Percentiles rank a stretch among this genome's conserved stretches.
Conservation (phyloP, 2,113 vertebrate genomes). For the Stegostoma tigrinum region DNA sequence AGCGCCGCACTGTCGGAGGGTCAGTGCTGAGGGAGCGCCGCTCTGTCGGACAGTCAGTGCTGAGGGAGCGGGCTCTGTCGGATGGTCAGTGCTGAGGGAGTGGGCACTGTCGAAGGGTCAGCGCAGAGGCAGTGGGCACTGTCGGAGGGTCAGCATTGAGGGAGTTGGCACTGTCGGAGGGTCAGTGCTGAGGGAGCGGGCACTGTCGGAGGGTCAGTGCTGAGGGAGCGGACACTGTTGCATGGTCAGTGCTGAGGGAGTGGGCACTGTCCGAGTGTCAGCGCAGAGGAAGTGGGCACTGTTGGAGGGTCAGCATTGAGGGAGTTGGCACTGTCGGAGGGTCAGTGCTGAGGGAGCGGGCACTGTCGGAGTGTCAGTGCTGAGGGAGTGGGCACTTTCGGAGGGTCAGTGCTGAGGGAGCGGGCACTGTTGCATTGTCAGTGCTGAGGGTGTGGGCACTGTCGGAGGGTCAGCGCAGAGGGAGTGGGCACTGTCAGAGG, state of each 20-base stretch:
- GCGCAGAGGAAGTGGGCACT: too few relatives aligned
- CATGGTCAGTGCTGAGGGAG: not conserved
- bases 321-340: not conserved
- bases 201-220: not conserved
- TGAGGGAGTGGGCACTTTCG: too few relatives aligned
- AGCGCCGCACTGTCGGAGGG: not conserved
- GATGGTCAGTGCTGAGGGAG: not conserved
- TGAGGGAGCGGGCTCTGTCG: not conserved
- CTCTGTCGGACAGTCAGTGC: not conserved
- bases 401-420: too few relatives aligned
- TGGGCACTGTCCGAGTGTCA: not conserved
- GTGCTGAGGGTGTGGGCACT: not conserved
- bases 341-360: not conserved
- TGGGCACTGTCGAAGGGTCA: too few relatives aligned
- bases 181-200: not conserved
- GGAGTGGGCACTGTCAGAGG: not conserved
- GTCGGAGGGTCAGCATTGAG: not conserved
- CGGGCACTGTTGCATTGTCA: not conserved
- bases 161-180: not conserved
- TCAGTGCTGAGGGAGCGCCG: not conserved
- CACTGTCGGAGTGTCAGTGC: not conserved
- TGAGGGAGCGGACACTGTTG: not conserved
- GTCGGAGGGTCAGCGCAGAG: too few relatives aligned
- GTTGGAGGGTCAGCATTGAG: too few relatives aligned
- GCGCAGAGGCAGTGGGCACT: too few relatives aligned